Evolutionary conservation across 35 echinoderm and acorn worm species (phyloP).

Genomic region (Holothuria glaberrima): DNA sequence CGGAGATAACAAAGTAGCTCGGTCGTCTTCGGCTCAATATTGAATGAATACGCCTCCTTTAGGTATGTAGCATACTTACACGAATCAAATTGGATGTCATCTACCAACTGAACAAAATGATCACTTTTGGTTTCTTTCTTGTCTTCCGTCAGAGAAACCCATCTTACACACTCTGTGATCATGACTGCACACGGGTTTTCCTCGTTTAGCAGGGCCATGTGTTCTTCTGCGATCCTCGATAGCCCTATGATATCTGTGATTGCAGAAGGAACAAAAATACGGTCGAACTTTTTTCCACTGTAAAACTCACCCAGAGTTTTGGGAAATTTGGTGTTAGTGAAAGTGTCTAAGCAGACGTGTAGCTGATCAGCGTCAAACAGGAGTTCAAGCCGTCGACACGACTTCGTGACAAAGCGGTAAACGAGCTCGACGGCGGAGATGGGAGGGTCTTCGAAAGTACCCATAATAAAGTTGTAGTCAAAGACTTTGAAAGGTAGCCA

Average conservation of each 20-base stretch:
- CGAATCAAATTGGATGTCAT: not conserved
- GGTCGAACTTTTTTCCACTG: conserved; percentile 3
- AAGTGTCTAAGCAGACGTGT: not conserved
- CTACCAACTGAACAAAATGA: not conserved
- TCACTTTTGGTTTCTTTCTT: not conserved
- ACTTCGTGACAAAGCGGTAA: conserved; percentile 1
- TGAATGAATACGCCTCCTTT: conserved; percentile 4
- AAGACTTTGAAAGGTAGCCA: conserved; percentile 50
- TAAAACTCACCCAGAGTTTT: not conserved
- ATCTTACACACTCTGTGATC: conserved; percentile 17
- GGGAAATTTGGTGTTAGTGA: not conserved
- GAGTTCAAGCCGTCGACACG: not conserved
- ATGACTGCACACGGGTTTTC: conserved; percentile 5
- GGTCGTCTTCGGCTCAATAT: not conserved
- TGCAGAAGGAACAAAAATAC: not conserved
- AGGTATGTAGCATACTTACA: conserved; percentile 16
- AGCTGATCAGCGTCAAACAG: conserved; percentile 12
- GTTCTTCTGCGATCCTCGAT: conserved; percentile 14
- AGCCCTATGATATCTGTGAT: conserved; percentile 13
- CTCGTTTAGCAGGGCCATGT: not conserved
- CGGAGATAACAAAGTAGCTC: conserved; percentile 24
- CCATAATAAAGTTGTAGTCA: conserved; percentile 5
- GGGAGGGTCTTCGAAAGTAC: not conserved
- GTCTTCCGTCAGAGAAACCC: not conserved
- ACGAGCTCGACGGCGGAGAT: conserved; percentile 45